Conservation (phyloP, 1,140 invertebrate species). For the Drosophila orena region DNA sequence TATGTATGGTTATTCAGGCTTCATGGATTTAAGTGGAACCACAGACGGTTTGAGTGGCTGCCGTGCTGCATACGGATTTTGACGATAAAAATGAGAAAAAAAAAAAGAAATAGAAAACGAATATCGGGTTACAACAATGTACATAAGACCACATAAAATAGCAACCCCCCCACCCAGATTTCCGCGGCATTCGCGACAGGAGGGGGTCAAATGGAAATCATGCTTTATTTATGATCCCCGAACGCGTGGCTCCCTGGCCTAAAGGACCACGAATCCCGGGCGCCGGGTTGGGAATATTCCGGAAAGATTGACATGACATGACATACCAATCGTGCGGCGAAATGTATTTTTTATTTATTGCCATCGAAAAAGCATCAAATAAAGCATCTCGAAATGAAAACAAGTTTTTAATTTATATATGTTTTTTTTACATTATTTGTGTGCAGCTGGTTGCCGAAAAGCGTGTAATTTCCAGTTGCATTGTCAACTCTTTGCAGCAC, state of each 20-base stretch:
- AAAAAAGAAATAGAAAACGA: conserved; percentile 42
- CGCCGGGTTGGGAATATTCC: conserved; percentile 4
- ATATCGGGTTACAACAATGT: conserved; percentile 47
- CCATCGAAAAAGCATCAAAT: not conserved
- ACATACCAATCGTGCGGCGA: conserved; percentile 63
- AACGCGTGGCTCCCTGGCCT: conserved; percentile 35
- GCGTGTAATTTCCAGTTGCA: conserved; percentile 8
- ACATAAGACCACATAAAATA: conserved; percentile 42
- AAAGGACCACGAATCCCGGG: conserved; percentile 3
- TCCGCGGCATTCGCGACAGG: not conserved
- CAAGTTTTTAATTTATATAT: conserved; percentile 40
- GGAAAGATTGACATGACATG: conserved; percentile 62
- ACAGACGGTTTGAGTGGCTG: conserved; percentile 35
- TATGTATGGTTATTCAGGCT: conserved; percentile 31
- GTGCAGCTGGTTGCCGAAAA: conserved; percentile 16
- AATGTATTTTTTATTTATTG: conserved; percentile 60
- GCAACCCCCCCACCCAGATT: not conserved
- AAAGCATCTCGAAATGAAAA: too few species aligned
- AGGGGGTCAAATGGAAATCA: conserved; percentile 57
- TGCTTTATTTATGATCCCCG: conserved; percentile 63
- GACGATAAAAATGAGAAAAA: conserved; percentile 42
- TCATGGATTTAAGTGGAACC: conserved; percentile 60
- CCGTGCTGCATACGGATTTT: conserved; percentile 51
- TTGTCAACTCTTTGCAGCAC: conserved; percentile 49
- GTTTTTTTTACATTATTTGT: not conserved